phyloP scores from a whole-genome alignment of 2,888 invertebrate species.

The Pachymerium ferrugineum region DNA sequence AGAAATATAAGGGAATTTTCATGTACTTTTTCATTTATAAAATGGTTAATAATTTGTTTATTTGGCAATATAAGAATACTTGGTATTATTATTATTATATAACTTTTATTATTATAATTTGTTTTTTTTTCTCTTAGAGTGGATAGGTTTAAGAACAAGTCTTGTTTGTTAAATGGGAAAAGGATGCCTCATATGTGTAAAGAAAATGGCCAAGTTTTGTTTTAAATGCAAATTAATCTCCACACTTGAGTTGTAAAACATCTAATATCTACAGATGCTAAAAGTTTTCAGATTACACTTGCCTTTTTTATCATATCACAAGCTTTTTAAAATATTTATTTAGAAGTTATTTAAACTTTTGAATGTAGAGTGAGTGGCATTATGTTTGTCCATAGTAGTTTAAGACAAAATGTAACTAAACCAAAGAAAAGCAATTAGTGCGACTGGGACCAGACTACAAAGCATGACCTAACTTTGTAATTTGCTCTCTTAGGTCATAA shows the following conservation, averaged over 20 bases:
- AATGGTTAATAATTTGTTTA: not conserved
- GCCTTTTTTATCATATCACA: constrained; percentile 1
- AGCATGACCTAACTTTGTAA: too few relatives aligned
- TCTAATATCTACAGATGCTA: too few relatives aligned
- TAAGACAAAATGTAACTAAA: too few relatives aligned
- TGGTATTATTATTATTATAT: constrained; percentile 16
- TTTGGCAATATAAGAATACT: constrained; percentile 14
- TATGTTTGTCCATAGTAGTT: too few relatives aligned
- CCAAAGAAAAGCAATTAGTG: too few relatives aligned
- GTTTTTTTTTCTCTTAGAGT: constrained; percentile 1
- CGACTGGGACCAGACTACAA: too few relatives aligned
- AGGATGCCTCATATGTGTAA: not conserved
- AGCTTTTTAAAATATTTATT: too few relatives aligned
- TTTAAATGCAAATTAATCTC: not conserved
- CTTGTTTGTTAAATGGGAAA: not conserved
- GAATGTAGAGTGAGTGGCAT: too few relatives aligned
- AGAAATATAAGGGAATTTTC: not conserved
- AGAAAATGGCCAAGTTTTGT: not conserved
- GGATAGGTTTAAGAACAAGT: not conserved
- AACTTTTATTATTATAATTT: not conserved
- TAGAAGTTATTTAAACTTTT: too few relatives aligned
- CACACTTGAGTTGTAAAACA: too few relatives aligned
- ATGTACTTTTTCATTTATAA: not conserved
- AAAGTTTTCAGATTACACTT: not conserved
- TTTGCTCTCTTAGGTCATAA: too few relatives aligned